Evolutionary conservation across 2,888 invertebrate genomes (phyloP).

Genomic region (Scaptomyza reducta): DNA sequence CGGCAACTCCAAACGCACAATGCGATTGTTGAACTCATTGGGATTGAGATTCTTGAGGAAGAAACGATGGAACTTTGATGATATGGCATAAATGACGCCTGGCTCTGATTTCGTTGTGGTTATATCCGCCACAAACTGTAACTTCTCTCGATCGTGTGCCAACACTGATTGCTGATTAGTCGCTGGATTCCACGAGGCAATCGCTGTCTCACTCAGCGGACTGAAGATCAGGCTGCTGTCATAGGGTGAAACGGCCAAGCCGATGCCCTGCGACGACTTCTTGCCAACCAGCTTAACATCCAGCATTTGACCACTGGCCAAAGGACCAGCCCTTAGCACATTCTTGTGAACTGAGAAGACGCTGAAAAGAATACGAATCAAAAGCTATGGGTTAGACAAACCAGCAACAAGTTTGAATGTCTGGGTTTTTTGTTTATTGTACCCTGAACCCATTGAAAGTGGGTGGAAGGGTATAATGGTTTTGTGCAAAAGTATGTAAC

Average conservation of each 20-base stretch:
- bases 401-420: no score
- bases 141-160: conserved; percentile 88
- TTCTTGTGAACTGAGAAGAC: conserved; percentile 91
- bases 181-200: conserved; percentile 91
- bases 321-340: conserved; percentile 89
- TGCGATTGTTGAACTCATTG: conserved; percentile 89
- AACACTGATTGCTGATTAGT: conserved; percentile 90
- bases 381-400: not conserved
- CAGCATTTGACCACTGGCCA: conserved; percentile 88
- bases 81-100: conserved; percentile 89
- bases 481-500: no score
- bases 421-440: no score
- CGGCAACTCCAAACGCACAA: conserved; percentile 86
- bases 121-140: conserved; percentile 92
- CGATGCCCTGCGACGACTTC: conserved; percentile 93
- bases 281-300: conserved; percentile 91
- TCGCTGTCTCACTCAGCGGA: conserved; percentile 91
- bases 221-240: conserved; percentile 92
- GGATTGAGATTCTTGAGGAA: conserved; percentile 88
- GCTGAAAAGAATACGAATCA: conserved; percentile 81
- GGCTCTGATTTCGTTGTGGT: conserved; percentile 88
- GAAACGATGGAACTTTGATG: conserved; percentile 92
- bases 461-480: no score
- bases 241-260: conserved; percentile 88
- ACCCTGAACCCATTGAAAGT: no score